Percentiles rank a stretch among this genome's conserved stretches.
Conservation (phyloP, 2,113 vertebrate species). For the Gopherus flavomarginatus region DNA sequence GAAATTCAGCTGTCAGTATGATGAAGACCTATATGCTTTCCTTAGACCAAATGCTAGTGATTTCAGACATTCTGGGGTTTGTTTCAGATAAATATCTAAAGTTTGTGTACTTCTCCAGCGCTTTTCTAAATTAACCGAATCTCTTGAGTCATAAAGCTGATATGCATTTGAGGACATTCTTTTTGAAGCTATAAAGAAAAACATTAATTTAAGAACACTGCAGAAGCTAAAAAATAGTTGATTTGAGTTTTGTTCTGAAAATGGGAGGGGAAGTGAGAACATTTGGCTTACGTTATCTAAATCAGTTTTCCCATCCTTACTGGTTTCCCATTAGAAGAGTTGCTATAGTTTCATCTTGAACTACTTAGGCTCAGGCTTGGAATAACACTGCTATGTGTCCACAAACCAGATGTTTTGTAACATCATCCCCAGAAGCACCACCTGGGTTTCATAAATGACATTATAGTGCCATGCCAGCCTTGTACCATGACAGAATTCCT, state of each 20-base stretch:
- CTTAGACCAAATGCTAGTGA: background rate
- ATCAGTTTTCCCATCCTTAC: fast-evolving
- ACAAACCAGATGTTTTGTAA: background rate
- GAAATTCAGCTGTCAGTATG: background rate
- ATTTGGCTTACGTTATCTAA: background rate
- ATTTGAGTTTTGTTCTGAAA: background rate
- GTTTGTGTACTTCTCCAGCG: background rate
- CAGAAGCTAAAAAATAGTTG: background rate
- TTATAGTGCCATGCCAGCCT: background rate
- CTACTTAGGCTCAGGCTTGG: background rate
- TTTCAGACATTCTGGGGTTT: background rate
- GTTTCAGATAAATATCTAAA: background rate
- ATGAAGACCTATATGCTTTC: background rate
- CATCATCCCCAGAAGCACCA: background rate
- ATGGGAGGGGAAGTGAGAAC: background rate
- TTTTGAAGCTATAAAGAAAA: background rate
- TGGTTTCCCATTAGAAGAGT: background rate
- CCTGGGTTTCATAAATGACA: background rate
- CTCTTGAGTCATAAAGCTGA: background rate
- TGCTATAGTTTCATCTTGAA: background rate
- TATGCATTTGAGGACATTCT: background rate
- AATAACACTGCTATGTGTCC: background rate
- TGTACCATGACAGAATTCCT: background rate
- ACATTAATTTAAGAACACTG: background rate
- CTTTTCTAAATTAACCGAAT: background rate